These are phyloP conservation scores for Noctua fimbriata DNA, from an alignment of 2,888 invertebrate species.

Conservation along the genomic window DNA sequence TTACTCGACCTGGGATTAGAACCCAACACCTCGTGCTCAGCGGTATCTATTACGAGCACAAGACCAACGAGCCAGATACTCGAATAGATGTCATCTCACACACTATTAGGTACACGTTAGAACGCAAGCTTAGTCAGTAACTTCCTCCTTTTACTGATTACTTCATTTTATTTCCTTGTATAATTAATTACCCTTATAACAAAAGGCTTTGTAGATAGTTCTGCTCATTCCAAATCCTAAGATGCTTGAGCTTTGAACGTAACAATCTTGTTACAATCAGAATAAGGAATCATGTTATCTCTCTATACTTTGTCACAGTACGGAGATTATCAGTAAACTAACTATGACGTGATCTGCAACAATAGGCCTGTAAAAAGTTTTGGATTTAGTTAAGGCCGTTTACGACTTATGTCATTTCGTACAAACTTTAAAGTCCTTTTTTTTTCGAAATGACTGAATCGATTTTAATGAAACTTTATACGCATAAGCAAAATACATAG, in stretches of 20 bases:
- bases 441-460: too few species aligned
- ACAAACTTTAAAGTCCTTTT: too few species aligned
- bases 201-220: conserved; percentile 43
- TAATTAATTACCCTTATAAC: conserved; percentile 6
- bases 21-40: background rate
- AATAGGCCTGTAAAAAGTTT: too few species aligned
- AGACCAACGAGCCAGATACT: background rate
- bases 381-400: too few species aligned
- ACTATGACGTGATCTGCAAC: background rate
- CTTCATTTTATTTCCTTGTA: conserved; percentile 5
- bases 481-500: too few species aligned
- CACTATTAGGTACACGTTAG: background rate
- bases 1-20: background rate
- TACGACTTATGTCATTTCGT: too few species aligned
- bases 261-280: conserved; percentile 61
- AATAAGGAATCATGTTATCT: conserved; percentile 64
- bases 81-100: background rate
- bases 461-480: too few species aligned
- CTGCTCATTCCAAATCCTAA: conserved; percentile 32
- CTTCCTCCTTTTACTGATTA: background rate
- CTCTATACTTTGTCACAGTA: conserved; percentile 35
- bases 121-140: background rate
- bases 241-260: conserved; percentile 27
- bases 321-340: background rate
- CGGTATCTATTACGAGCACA: background rate